Base-by-base conservation (phyloP, 2,113 vertebrate species). In the Physeter macrocephalus region DNA sequence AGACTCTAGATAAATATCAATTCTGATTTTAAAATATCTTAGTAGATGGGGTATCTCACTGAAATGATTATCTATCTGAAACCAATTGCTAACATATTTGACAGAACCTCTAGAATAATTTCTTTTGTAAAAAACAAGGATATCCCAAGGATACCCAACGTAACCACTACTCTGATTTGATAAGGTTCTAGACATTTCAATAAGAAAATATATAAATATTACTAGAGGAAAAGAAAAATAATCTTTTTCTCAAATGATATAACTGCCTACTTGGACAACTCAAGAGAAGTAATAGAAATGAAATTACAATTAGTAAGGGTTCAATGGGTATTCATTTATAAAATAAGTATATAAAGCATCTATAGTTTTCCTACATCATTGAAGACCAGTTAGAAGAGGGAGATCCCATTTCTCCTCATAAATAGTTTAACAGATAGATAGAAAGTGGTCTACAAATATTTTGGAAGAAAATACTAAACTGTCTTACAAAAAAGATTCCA, bases 21-120 rank as follows among this genome's bases (percentile, higher is more conserved):
- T 84, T 34, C 34, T 91, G 67, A 90, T 62, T 90, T 95, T 59
- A 86, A 93, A 52, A 54, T 78, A 57, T 61, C 61, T 90, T 90
- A 90, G 39, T n/a, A 54, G 43, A 74, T 11, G 15, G 0, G 13
- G 1, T 74, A 41, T 81, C 17, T 78, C 27, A 46, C 36, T 34
- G 18, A 75, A 61, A 10, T 74, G 62, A 41, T 74, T 29, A 27
- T 80, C 17, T 78, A 15, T 52, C 23, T 69, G 46, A 96, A 92
- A 74, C 29, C 8, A 92, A 54, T 64, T 46, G 54, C 71, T 23
- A 29, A 54, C 31, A 69, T 31, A 85, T 3, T 77, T 78, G 41
- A 21, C 39, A 66, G 39, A 83, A 88, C 1, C 8, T 93, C 17
- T 89, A 43, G 54, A 84, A 71, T 84, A 6, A 88, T 94, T 87